These are phyloP conservation scores for Papilio protenor DNA, from an alignment of 2,888 invertebrate species.

Conservation along the genomic window DNA sequence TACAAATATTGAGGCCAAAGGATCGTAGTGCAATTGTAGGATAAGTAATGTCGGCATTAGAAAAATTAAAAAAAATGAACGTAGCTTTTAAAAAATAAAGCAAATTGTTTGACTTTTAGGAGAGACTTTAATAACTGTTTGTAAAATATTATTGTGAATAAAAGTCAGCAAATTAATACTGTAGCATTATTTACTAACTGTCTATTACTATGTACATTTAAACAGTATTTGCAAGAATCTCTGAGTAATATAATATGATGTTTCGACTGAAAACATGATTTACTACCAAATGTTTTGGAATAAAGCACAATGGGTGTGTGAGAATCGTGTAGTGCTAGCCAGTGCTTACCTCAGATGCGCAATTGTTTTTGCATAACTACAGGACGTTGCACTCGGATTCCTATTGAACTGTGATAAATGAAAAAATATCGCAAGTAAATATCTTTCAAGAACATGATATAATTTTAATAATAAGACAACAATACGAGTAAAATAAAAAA, in stretches of 20 bases:
- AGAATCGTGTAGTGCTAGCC: slow-evolving; percentile 8
- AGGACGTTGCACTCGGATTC: slow-evolving; percentile 5
- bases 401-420: background rate
- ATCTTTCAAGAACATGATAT: background rate
- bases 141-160: slow-evolving; percentile 25
- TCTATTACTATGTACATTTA: background rate
- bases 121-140: slow-evolving; percentile 65
- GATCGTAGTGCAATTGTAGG: slow-evolving; percentile 55
- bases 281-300: background rate
- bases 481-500: too few relatives aligned
- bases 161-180: slow-evolving; percentile 25
- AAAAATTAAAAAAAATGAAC: slow-evolving; percentile 50
- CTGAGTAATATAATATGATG: background rate
- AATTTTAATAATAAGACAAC: too few relatives aligned
- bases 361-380: slow-evolving; percentile 8
- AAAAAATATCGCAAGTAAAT: background rate
- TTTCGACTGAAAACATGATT: background rate
- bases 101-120: slow-evolving; percentile 45
- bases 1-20: slow-evolving; percentile 76
- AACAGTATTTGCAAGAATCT: background rate
- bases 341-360: background rate
- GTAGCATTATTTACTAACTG: background rate
- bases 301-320: slow-evolving; percentile 19
- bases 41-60: slow-evolving; percentile 48
- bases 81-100: slow-evolving; percentile 50